These are phyloP conservation scores for Styela clava DNA, from an alignment of 23 tunicate genomes.

Conservation along the genomic window DNA sequence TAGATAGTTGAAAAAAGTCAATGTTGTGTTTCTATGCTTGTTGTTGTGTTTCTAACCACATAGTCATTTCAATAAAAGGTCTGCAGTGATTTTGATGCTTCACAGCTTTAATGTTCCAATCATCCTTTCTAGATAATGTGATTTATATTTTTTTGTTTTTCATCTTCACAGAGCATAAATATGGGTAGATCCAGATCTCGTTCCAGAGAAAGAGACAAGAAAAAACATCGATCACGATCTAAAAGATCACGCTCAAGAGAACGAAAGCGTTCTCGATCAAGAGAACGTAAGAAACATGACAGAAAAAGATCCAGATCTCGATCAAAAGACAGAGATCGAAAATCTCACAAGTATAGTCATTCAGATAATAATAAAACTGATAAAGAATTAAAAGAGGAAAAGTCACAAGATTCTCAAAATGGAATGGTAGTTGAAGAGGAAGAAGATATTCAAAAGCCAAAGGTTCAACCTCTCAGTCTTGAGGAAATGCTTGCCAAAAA, in stretches of 20 bases:
- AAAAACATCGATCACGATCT: constrained; percentile 35
- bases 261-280: constrained; percentile 48
- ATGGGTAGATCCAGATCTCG: constrained; percentile 82
- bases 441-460: constrained; percentile 33
- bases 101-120: too few relatives aligned
- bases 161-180: background rate
- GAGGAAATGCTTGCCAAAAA: constrained; percentile 93
- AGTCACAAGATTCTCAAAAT: background rate
- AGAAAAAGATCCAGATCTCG: constrained; percentile 43
- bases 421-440: constrained; percentile 8
- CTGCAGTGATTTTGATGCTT: too few relatives aligned
- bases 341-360: background rate
- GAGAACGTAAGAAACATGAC: constrained; percentile 27
- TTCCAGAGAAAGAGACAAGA: constrained; percentile 51
- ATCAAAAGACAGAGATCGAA: constrained; percentile 60
- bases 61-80: too few relatives aligned
- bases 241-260: constrained; percentile 70
- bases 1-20: too few relatives aligned
- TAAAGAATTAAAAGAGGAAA: background rate
- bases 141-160: too few relatives aligned
- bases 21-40: too few relatives aligned
- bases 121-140: too few relatives aligned
- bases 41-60: too few relatives aligned
- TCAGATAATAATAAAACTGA: background rate
- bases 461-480: constrained; percentile 79